phyloP scores from a whole-genome alignment of 2,888 invertebrate species.

The Orthonevra nobilis region DNA sequence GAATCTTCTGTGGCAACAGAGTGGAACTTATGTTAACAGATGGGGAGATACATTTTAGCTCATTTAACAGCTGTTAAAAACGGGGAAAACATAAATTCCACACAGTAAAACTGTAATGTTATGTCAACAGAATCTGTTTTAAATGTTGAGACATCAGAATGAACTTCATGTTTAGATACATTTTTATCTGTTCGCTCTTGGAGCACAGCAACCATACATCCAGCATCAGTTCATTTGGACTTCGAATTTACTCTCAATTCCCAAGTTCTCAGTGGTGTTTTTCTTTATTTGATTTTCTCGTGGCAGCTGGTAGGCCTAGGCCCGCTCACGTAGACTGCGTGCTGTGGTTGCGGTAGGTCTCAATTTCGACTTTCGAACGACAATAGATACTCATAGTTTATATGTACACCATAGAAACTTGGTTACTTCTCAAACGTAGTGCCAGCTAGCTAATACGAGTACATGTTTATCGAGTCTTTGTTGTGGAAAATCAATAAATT shows the following conservation, averaged over 20 bases:
- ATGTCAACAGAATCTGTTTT: not conserved
- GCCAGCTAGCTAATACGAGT: slow-evolving; percentile 13
- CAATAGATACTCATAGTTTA: no score
- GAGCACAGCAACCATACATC: no score
- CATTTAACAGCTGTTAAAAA: no score
- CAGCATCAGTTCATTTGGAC: slow-evolving; percentile 10
- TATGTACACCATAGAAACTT: not conserved
- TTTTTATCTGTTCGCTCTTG: not conserved
- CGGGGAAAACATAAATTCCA: not conserved
- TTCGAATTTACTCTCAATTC: slow-evolving; percentile 9
- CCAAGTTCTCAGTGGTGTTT: no score
- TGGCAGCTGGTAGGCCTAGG: not conserved
- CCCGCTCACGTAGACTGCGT: slow-evolving; percentile 24
- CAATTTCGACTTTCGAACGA: slow-evolving; percentile 45
- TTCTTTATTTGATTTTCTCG: not conserved
- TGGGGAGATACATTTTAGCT: no score
- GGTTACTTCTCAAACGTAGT: slow-evolving; percentile 3
- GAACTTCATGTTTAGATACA: slow-evolving; percentile 17
- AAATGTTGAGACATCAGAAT: not conserved
- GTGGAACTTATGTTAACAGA: not conserved
- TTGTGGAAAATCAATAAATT: slow-evolving; percentile 39
- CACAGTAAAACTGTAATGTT: not conserved
- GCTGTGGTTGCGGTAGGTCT: slow-evolving; percentile 58
- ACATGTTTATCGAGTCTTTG: not conserved
- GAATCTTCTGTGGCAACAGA: not conserved